Evolutionary conservation across 1,140 invertebrate genomes (phyloP), one percentile per base, ranked within the genome.

Genomic region (Leptopilina clavipes): DNA sequence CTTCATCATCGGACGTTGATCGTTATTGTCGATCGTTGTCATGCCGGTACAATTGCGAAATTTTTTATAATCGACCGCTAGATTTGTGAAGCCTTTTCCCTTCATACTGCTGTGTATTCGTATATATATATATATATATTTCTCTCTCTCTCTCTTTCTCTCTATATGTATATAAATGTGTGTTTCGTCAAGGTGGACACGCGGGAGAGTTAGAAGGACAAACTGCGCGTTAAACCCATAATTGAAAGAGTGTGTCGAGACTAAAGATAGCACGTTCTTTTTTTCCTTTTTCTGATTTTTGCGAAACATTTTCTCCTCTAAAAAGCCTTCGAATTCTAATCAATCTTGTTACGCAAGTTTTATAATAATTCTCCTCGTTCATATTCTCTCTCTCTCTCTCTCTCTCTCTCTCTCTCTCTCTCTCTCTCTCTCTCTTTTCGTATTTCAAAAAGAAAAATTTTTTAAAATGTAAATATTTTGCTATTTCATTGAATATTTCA

Each of bases 241-340:
- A 52, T 52, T 52, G 48, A 52, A 52, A 52, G 48, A 48, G 17
- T 40, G 37, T 40, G n/a, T 52, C 48, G 48, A 31, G 25, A 40
- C 48, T 52, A 52, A 52, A 52, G 48, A 52, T 52, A 52, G 48
- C 48, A 52, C 48, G 48, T 52, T 52, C 48, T 52, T 52, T 52
- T 52, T 52, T 52, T 17, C 48, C 37, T 40, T 52, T 52, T 52
- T 52, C 48, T 52, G 48, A 52, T 52, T 52, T 31, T 52, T 52
- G 48, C 48, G 48, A 52, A 52, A 52, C n/a, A 52, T 52, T 52
- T 52, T 52, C n/a, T 52, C 7, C 37, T 40, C 37, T 9, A 40
- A 8, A 40, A 40, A 52, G 48, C 14, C n/a, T 52, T 52, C 14
- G 48, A 52, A 52, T 52, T 52, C 48, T 52, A 52, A 52, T 52